Conservation (phyloP, 2,888 invertebrate genomes). For the Nowickia ferox region DNA sequence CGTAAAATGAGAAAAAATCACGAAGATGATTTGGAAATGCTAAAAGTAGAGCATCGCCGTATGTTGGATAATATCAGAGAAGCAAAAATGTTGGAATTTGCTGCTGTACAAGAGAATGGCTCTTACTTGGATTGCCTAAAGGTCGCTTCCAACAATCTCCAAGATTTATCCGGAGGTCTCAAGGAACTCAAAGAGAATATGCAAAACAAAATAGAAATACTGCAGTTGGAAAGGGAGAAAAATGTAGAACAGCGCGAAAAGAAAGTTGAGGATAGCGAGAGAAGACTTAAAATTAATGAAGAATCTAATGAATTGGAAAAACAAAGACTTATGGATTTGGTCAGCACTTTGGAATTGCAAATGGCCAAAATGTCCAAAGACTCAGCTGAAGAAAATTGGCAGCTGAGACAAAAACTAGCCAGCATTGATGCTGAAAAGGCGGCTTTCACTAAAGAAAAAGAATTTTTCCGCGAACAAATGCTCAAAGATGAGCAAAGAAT, state of each 20-base stretch:
- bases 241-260: constrained; percentile 79
- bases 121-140: constrained; percentile 81
- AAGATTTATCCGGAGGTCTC: constrained; percentile 76
- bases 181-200: constrained; percentile 80
- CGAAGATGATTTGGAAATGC: constrained; percentile 78
- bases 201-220: constrained; percentile 76
- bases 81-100: constrained; percentile 81
- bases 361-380: constrained; percentile 79
- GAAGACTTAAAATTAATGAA: constrained; percentile 78
- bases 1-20: constrained; percentile 78
- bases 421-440: constrained; percentile 81
- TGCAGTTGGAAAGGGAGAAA: constrained; percentile 78
- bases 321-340: constrained; percentile 81
- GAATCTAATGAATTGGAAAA: constrained; percentile 79
- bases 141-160: constrained; percentile 80
- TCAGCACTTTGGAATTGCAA: constrained; percentile 81
- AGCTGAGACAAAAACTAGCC: constrained; percentile 80
- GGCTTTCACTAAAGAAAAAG: constrained; percentile 81
- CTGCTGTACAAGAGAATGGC: constrained; percentile 81
- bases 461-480: constrained; percentile 80
- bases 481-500: constrained; percentile 81
- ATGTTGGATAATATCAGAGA: constrained; percentile 81
- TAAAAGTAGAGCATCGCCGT: constrained; percentile 77
- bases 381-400: constrained; percentile 82
- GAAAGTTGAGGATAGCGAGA: constrained; percentile 79